Conservation (phyloP, 2,888 invertebrate genomes). For the Plemyria rubiginata region DNA sequence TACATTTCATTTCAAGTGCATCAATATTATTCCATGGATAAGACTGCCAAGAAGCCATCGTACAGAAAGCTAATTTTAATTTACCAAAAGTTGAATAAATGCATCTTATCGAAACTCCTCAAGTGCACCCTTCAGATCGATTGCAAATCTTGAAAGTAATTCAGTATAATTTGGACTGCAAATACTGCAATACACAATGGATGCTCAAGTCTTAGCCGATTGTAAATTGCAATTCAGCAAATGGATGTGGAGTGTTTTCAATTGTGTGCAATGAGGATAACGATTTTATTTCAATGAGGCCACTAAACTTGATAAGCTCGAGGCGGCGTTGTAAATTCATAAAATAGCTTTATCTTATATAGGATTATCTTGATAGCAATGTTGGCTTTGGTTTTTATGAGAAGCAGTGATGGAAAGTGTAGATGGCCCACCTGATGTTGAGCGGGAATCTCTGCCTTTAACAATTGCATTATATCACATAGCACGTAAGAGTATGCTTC, state of each 20-base stretch:
- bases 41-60: background rate
- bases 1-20: background rate
- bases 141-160: constrained; percentile 10
- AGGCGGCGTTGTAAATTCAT: background rate
- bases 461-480: too few relatives aligned
- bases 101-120: constrained; percentile 10
- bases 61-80: constrained; percentile 11
- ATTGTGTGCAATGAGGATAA: constrained; percentile 8
- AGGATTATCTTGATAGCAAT: background rate
- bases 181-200: constrained; percentile 2
- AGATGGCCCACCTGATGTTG: too few relatives aligned
- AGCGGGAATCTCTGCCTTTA: too few relatives aligned
- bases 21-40: background rate
- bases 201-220: background rate
- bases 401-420: too few relatives aligned
- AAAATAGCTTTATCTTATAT: background rate
- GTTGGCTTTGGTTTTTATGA: background rate
- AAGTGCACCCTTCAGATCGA: constrained; percentile 8
- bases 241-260: constrained; percentile 21
- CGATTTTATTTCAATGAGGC: constrained; percentile 17
- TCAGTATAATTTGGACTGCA: constrained; percentile 9
- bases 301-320: constrained; percentile 17
- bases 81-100: constrained; percentile 11
- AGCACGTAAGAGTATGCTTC: too few relatives aligned
- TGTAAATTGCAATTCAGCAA: constrained; percentile 17